Conservation (phyloP, 2,113 vertebrate species). For the Podiceps cristatus region DNA sequence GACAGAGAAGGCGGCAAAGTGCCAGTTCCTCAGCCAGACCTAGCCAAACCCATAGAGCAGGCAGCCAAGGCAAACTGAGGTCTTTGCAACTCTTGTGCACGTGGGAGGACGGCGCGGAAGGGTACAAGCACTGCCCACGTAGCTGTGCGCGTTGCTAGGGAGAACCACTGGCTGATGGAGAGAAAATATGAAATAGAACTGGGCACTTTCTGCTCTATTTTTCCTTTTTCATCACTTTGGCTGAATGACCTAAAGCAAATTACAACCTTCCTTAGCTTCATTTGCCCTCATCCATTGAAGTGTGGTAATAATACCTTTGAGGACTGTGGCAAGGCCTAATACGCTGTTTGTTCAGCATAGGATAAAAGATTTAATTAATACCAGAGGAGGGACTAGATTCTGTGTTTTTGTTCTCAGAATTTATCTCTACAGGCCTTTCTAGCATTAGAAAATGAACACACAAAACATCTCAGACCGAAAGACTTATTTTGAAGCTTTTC, state of each 20-base stretch:
- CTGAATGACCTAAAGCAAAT: not conserved
- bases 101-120: not conserved
- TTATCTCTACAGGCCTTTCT: not conserved
- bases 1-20: not conserved
- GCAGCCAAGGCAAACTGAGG: not conserved
- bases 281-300: not conserved
- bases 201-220: not conserved
- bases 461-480: not conserved
- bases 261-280: not conserved
- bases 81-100: rapidly evolving
- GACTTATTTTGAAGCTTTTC: not conserved
- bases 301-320: not conserved
- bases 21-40: not conserved
- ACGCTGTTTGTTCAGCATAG: not conserved
- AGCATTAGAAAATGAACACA: not conserved
- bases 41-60: not conserved
- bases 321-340: not conserved
- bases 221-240: not conserved
- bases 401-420: not conserved
- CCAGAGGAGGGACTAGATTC: not conserved
- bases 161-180: not conserved
- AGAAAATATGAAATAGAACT: not conserved
- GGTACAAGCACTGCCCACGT: rapidly evolving
- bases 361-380: slow-evolving; percentile 20
- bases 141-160: rapidly evolving